These are phyloP conservation scores for Polyommatus icarus DNA, from an alignment of 2,888 invertebrate genomes.

Conservation along the genomic window DNA sequence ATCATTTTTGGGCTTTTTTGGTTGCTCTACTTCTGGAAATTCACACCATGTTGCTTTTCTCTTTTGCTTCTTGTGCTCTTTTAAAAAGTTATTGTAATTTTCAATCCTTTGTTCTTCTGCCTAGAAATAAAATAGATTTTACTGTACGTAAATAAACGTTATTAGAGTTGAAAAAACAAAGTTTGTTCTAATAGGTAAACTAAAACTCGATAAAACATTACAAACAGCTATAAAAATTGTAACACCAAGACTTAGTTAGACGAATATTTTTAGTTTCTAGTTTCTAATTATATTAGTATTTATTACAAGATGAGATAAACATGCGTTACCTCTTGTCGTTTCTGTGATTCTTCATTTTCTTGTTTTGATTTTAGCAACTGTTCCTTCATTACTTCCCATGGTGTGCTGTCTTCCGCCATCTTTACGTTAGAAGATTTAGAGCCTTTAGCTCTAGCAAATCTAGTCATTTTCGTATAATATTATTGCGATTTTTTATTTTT, in stretches of 20 bases:
- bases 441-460: conserved; percentile 87
- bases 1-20: conserved; percentile 43
- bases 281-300: background rate
- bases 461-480: conserved; percentile 84
- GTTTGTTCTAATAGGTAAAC: background rate
- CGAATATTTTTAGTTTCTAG: background rate
- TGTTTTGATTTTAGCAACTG: conserved; percentile 78
- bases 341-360: conserved; percentile 65
- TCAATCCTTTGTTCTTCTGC: conserved; percentile 73
- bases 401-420: conserved; percentile 84
- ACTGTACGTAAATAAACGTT: background rate
- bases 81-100: conserved; percentile 75
- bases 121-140: conserved; percentile 45
- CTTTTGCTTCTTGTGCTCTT: conserved; percentile 70
- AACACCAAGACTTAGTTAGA: too few species aligned
- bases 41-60: conserved; percentile 79
- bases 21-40: conserved; percentile 67
- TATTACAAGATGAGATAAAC: conserved; percentile 19
- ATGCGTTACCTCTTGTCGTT: conserved; percentile 59
- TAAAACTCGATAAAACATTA: too few species aligned
- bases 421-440: conserved; percentile 87
- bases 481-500: too few species aligned
- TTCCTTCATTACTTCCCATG: conserved; percentile 86
- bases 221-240: too few species aligned
- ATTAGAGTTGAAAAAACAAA: background rate